Conservation (phyloP, 1,140 invertebrate species). For the Panonychus citri region DNA sequence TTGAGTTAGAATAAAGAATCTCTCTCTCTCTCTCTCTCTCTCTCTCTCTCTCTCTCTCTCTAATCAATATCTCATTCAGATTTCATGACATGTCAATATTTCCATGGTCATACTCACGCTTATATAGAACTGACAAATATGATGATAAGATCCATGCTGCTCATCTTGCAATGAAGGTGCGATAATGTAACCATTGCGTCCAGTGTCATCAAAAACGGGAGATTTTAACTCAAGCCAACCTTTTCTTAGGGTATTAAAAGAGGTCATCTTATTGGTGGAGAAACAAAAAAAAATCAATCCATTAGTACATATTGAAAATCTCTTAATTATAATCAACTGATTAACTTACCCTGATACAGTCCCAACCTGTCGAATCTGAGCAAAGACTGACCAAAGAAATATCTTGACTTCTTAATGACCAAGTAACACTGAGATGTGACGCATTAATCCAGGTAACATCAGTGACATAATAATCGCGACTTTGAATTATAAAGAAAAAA, state of each 20-base stretch:
- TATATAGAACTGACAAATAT: constrained; percentile 34
- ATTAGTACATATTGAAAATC: no score
- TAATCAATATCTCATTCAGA: no score
- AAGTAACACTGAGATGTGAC: constrained; percentile 18
- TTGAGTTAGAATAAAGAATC: no score
- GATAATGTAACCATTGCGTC: constrained; percentile 27
- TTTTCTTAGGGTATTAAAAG: no score
- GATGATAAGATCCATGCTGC: constrained; percentile 33
- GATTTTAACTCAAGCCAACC: constrained; percentile 44
- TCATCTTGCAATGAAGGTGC: constrained; percentile 30
- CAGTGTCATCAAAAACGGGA: constrained; percentile 21
- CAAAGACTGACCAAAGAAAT: constrained; percentile 23
- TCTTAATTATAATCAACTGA: no score
- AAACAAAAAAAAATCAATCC: no score
- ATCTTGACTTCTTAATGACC: constrained; percentile 23
- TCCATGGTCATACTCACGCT: no score
- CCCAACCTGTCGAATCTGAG: background rate
- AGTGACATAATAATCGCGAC: constrained; percentile 20
- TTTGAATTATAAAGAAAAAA: background rate
- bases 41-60: no score
- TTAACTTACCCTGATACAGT: no score
- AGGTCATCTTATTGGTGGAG: no score
- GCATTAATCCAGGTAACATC: constrained; percentile 20
- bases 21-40: no score
- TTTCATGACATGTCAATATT: no score